These are phyloP conservation scores for Chrysochloris asiatica DNA, from an alignment of 2,113 vertebrate genomes.

Conservation along the genomic window DNA sequence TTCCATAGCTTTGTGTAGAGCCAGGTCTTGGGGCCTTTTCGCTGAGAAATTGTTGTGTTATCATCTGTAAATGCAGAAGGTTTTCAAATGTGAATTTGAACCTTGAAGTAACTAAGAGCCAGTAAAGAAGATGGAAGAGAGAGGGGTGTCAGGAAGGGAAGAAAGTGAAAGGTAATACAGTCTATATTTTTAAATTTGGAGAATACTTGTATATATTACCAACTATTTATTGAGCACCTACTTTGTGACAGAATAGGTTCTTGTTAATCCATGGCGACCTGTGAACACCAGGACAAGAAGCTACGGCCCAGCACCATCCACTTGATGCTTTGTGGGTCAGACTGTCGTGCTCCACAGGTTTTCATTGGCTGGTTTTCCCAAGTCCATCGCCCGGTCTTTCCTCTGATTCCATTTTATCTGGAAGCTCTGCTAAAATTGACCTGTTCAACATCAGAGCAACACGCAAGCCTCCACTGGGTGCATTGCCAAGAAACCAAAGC, in stretches of 20 bases:
- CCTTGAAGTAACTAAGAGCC: neutral
- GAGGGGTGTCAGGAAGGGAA: neutral
- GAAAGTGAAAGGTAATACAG: too few species aligned
- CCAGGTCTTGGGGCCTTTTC: neutral
- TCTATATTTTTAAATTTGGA: too few species aligned
- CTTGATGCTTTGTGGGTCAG: neutral
- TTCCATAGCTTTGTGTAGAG: neutral
- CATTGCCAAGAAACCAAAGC: neutral
- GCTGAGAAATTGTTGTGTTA: neutral
- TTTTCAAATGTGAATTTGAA: neutral
- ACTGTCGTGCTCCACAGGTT: neutral
- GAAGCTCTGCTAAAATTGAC: neutral
- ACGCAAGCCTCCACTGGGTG: neutral
- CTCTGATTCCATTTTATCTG: neutral
- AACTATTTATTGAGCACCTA: neutral
- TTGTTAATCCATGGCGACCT: neutral
- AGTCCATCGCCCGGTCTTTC: neutral
- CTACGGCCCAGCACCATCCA: too few species aligned
- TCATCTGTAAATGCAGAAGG: neutral
- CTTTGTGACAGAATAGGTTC: neutral
- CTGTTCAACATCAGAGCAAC: neutral
- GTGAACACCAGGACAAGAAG: neutral
- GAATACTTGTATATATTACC: too few species aligned
- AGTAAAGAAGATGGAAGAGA: neutral
- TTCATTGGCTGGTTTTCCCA: neutral